phyloP scores from a whole-genome alignment of 1,140 invertebrate species.

The Sweltsa coloradensis region DNA sequence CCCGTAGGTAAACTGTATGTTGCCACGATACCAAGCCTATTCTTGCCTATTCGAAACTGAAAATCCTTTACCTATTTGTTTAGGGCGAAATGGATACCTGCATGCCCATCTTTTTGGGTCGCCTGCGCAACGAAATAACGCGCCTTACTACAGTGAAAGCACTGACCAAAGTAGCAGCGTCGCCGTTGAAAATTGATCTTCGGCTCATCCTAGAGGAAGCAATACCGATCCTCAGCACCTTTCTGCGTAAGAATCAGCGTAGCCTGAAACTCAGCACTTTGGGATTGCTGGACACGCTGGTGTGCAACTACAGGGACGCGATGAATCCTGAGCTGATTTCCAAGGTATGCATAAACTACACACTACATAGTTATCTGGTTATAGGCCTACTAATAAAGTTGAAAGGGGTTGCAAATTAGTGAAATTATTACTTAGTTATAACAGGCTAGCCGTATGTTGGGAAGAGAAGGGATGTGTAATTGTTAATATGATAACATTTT shows the following conservation, averaged over 20 bases:
- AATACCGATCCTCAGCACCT: slow-evolving; percentile 83
- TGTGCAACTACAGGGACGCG: slow-evolving; percentile 67
- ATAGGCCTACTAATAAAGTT: slow-evolving; percentile 1
- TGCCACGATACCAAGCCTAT: neutral
- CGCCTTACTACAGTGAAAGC: slow-evolving; percentile 92
- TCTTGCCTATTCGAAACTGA: neutral
- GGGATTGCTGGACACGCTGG: slow-evolving; percentile 78
- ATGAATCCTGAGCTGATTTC: slow-evolving; percentile 58
- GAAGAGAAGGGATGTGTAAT: too few relatives aligned
- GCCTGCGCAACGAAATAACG: slow-evolving; percentile 93
- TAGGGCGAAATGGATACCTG: slow-evolving; percentile 66
- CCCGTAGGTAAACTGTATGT: neutral
- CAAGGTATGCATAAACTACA: slow-evolving; percentile 46
- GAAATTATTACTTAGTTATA: too few relatives aligned
- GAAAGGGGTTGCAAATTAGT: slow-evolving; percentile 3
- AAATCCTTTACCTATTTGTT: slow-evolving; percentile 23
- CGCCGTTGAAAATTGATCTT: slow-evolving; percentile 76
- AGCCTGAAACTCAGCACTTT: slow-evolving; percentile 87
- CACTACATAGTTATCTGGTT: slow-evolving; percentile 5
- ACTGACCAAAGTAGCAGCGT: slow-evolving; percentile 85
- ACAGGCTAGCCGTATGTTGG: too few relatives aligned
- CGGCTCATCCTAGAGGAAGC: slow-evolving; percentile 76
- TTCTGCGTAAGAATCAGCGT: slow-evolving; percentile 93
- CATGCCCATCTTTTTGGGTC: slow-evolving; percentile 87
- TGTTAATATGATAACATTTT: too few relatives aligned